Conservation (phyloP, 2,797 vertebrate species). For the Notolabrus celidotus region DNA sequence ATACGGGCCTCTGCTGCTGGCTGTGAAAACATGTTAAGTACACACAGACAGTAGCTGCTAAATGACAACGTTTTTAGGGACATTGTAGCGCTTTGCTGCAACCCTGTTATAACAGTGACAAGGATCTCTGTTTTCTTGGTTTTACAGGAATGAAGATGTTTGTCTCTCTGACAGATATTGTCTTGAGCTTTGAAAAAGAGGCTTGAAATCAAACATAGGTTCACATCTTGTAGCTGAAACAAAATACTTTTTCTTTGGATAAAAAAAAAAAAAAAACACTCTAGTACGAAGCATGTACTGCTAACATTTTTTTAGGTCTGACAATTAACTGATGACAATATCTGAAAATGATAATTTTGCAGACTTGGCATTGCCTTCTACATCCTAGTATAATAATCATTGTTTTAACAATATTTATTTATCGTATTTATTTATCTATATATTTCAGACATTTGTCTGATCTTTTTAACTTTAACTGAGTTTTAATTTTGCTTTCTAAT, state of each 20-base stretch:
- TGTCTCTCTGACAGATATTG: constrained; percentile 31
- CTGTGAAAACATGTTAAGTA: background rate
- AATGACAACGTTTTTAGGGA: constrained; percentile 2
- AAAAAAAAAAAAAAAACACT: too few species aligned
- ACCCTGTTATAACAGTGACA: background rate
- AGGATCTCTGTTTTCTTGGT: constrained; percentile 20
- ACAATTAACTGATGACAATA: background rate
- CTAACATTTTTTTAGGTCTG: background rate
- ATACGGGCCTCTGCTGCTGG: background rate
- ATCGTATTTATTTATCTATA: too few species aligned
- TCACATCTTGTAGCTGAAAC: constrained; percentile 3
- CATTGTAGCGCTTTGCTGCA: background rate
- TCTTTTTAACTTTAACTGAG: too few species aligned
- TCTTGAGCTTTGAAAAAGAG: constrained; percentile 23
- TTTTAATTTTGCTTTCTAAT: too few species aligned
- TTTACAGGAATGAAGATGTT: constrained; percentile 30
- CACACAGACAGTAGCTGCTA: background rate
- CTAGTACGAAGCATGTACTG: too few species aligned
- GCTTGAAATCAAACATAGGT: background rate
- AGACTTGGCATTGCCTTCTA: background rate
- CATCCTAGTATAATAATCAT: too few species aligned
- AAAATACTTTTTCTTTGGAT: too few species aligned
- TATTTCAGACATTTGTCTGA: too few species aligned
- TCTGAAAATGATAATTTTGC: too few species aligned
- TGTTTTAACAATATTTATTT: too few species aligned